Evolutionary conservation across 2,113 vertebrate genomes (phyloP).

Genomic region (Phylloscopus trochilus): DNA sequence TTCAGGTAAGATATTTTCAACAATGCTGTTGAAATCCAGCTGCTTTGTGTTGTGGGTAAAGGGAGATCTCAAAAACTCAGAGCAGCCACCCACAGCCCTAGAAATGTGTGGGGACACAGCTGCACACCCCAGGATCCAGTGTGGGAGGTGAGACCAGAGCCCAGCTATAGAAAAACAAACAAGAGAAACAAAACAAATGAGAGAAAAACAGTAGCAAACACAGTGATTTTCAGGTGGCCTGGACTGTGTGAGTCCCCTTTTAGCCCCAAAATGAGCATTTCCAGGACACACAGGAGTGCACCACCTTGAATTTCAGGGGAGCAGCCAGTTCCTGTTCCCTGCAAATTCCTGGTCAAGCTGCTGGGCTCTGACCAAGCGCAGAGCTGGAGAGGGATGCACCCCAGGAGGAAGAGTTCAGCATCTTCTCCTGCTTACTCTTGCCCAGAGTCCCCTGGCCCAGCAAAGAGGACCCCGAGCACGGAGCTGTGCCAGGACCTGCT

Average conservation of each 20-base stretch:
- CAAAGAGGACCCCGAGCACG: not conserved
- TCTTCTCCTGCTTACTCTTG: not conserved
- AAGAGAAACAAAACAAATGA: not conserved
- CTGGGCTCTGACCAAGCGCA: too few relatives aligned
- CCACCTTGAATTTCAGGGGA: fast-evolving
- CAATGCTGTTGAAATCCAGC: not conserved
- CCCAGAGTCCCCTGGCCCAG: not conserved
- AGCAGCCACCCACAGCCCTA: not conserved
- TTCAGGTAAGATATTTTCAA: constrained; percentile 54
- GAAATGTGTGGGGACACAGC: not conserved
- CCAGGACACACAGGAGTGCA: not conserved
- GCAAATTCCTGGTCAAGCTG: fast-evolving
- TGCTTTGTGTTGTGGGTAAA: not conserved
- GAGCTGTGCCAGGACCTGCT: not conserved
- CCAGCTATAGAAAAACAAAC: not conserved
- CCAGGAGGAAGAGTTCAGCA: not conserved
- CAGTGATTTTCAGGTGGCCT: not conserved
- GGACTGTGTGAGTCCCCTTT: not conserved
- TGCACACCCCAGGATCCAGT: not conserved
- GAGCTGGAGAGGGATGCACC: fast-evolving
- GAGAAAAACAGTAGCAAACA: not conserved
- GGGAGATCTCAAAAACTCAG: not conserved
- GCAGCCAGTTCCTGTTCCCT: not conserved
- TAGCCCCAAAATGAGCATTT: not conserved
- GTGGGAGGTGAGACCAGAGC: not conserved